phyloP scores from a whole-genome alignment of 2,888 invertebrate species.

The Tinea pellionella region DNA sequence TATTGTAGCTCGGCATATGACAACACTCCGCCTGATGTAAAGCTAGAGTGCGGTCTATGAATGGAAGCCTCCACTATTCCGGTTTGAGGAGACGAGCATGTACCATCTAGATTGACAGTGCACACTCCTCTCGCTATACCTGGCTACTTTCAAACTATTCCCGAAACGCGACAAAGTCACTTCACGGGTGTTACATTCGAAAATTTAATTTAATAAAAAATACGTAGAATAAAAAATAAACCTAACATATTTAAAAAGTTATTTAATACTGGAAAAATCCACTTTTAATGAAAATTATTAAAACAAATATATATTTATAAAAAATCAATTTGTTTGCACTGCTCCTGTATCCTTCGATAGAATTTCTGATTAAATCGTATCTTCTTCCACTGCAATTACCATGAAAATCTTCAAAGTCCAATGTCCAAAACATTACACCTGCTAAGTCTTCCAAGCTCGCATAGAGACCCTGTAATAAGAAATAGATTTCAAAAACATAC shows the following conservation, averaged over 20 bases:
- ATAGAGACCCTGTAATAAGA: slow-evolving; percentile 17
- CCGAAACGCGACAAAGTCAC: too few species aligned
- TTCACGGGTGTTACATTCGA: too few species aligned
- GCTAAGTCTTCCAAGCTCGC: slow-evolving; percentile 38
- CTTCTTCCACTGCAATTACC: slow-evolving; percentile 61
- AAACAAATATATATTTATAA: neutral
- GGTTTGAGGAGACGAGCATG: too few species aligned
- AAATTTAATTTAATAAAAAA: too few species aligned
- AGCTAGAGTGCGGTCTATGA: too few species aligned
- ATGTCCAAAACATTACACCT: slow-evolving; percentile 77
- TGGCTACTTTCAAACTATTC: too few species aligned
- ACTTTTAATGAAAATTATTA: neutral
- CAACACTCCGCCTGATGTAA: too few species aligned
- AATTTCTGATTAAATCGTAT: slow-evolving; percentile 58
- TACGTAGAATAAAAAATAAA: neutral
- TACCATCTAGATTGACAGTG: too few species aligned
- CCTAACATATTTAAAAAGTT: neutral
- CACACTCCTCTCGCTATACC: too few species aligned
- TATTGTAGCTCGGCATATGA: too few species aligned
- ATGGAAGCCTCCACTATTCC: too few species aligned
- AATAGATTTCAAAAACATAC: neutral
- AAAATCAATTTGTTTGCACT: neutral
- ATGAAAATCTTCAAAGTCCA: slow-evolving; percentile 75
- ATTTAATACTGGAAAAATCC: neutral
- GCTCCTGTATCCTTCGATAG: slow-evolving; percentile 18